These are phyloP conservation scores for Limonius californicus DNA, from an alignment of 1,140 invertebrate species.

Conservation along the genomic window DNA sequence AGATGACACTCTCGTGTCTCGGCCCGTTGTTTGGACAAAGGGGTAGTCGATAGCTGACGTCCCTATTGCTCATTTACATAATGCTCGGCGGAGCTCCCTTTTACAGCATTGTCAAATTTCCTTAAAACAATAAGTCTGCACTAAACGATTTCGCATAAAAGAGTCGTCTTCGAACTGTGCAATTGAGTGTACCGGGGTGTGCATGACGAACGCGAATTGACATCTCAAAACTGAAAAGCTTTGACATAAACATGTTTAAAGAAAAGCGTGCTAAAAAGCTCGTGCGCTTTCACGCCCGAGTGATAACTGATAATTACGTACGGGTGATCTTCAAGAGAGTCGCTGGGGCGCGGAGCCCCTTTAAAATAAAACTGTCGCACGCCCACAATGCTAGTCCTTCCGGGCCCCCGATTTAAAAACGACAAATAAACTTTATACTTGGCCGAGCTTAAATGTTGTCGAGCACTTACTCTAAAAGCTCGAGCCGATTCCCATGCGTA, in stretches of 20 bases:
- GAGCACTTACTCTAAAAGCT: conserved; percentile 43
- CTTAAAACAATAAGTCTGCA: conserved; percentile 5
- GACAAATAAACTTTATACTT: conserved; percentile 47
- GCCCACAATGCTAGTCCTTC: conserved; percentile 38
- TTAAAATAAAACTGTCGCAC: conserved; percentile 44
- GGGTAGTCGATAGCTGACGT: conserved; percentile 28
- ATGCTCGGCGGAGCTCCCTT: conserved; percentile 33
- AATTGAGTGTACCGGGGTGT: conserved; percentile 35
- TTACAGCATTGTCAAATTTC: conserved; percentile 2
- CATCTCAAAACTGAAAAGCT: conserved; percentile 23
- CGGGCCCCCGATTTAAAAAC: conserved; percentile 33
- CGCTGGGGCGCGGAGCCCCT: conserved; percentile 33
- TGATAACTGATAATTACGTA: conserved; percentile 48
- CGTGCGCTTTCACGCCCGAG: conserved; percentile 39
- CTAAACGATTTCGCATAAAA: conserved; percentile 4
- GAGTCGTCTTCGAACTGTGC: conserved; percentile 12
- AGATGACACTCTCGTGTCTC: conserved; percentile 35
- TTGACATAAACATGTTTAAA: conserved; percentile 33
- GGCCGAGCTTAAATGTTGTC: conserved; percentile 39
- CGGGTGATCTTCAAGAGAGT: conserved; percentile 46
- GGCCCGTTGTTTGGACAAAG: conserved; percentile 42
- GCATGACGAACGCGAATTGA: conserved; percentile 20
- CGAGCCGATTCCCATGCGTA: conserved; percentile 31
- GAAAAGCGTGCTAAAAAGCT: conserved; percentile 43
- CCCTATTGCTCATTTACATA: conserved; percentile 45